Percentiles rank a stretch among this genome's conserved stretches.
phyloP scores from a whole-genome alignment of 2,888 invertebrate species.

The Phanerotoma sp. region DNA sequence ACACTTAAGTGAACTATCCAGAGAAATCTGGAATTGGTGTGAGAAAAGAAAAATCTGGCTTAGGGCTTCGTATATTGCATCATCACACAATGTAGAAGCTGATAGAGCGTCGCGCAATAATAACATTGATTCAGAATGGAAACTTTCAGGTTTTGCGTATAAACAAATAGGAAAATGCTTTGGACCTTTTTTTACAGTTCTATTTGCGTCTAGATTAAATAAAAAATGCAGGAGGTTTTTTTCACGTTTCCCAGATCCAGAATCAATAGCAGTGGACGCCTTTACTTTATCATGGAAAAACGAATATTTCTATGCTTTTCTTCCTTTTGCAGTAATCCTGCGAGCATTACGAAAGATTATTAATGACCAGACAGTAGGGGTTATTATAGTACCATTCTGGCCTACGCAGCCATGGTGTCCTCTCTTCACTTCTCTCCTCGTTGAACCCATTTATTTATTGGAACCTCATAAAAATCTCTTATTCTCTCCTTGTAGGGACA shows the following conservation, averaged over 20 bases:
- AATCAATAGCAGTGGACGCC: slow-evolving; percentile 32
- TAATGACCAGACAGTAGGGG: slow-evolving; percentile 9
- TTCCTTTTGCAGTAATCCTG: slow-evolving; percentile 19
- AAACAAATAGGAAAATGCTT: slow-evolving; percentile 5
- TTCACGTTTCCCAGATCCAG: slow-evolving; percentile 35
- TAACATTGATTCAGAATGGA: slow-evolving; percentile 13
- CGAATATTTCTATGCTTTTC: slow-evolving; percentile 22
- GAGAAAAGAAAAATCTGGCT: slow-evolving; percentile 17
- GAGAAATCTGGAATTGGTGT: slow-evolving; percentile 23
- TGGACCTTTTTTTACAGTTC: slow-evolving; percentile 29
- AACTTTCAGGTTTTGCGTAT: slow-evolving; percentile 12
- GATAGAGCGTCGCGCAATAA: slow-evolving; percentile 11
- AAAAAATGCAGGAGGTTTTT: slow-evolving; percentile 35
- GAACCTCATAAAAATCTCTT: slow-evolving; percentile 2
- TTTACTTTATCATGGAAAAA: slow-evolving; percentile 29
- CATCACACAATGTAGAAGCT: slow-evolving; percentile 17
- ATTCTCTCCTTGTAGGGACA: slow-evolving; percentile 14
- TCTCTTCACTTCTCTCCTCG: slow-evolving; percentile 10
- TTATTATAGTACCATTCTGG: slow-evolving; percentile 24
- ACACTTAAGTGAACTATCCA: slow-evolving; percentile 10
- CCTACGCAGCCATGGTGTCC: slow-evolving; percentile 25
- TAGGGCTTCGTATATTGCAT: slow-evolving; percentile 14
- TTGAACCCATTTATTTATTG: neutral
- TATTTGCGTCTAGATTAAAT: slow-evolving; percentile 37
- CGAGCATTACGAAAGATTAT: slow-evolving; percentile 17